Evolutionary conservation across 2,888 invertebrate genomes (phyloP).

Genomic region (Charanyca ferruginea): DNA sequence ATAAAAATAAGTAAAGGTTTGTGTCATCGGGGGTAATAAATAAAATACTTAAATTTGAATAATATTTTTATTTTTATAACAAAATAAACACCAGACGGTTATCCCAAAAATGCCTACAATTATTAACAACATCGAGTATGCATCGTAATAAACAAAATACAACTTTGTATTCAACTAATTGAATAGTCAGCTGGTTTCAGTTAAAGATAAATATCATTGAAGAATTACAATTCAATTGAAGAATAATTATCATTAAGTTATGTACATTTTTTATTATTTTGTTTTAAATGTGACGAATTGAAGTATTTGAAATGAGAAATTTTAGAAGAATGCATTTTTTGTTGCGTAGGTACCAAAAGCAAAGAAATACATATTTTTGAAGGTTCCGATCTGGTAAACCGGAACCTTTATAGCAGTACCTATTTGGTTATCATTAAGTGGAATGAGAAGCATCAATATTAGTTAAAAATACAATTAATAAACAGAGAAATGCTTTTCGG

Average conservation of each 20-base stretch:
- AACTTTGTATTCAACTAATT: constrained; percentile 26
- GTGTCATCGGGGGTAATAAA: constrained; percentile 6
- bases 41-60: constrained; percentile 45
- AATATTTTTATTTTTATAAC: constrained; percentile 66
- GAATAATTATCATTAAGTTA: too few relatives aligned
- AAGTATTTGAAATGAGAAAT: background rate
- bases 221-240: constrained; percentile 29
- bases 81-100: constrained; percentile 68
- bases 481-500: background rate
- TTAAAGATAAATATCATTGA: constrained; percentile 16
- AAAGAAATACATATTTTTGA: too few relatives aligned
- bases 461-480: background rate
- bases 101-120: constrained; percentile 66
- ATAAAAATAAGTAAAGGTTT: too few relatives aligned
- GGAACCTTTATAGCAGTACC: too few relatives aligned
- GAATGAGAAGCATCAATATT: constrained; percentile 17
- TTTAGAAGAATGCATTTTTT: background rate
- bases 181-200: constrained; percentile 18
- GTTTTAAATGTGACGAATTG: background rate
- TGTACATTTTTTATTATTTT: background rate
- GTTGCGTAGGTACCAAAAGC: too few relatives aligned
- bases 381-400: too few relatives aligned
- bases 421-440: background rate
- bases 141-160: constrained; percentile 32
- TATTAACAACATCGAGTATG: constrained; percentile 61